These are phyloP conservation scores for Lates japonicus DNA, from an alignment of 2,797 vertebrate genomes.

Conservation along the genomic window DNA sequence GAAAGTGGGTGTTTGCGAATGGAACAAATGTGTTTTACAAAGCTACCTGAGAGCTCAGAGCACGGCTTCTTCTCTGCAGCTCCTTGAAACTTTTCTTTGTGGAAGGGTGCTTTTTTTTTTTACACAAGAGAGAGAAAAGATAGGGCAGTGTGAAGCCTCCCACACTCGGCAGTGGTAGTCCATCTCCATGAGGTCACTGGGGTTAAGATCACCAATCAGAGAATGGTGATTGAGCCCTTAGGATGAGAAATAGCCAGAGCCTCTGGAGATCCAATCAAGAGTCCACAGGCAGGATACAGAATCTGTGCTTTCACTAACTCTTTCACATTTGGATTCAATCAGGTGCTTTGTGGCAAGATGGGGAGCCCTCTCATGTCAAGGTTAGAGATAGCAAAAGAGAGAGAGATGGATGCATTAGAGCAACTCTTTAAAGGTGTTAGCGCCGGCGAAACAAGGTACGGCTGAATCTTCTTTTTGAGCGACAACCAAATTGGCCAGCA, in stretches of 20 bases:
- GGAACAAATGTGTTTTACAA: constrained; percentile 54
- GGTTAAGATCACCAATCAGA: constrained; percentile 80
- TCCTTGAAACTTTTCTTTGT: constrained; percentile 32
- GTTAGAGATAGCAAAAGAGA: constrained; percentile 39
- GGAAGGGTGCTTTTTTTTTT: neutral
- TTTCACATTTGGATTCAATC: constrained; percentile 63
- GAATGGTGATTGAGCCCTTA: constrained; percentile 70
- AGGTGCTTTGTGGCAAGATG: constrained; percentile 52
- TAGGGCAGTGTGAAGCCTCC: constrained; percentile 29
- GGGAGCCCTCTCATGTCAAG: constrained; percentile 56
- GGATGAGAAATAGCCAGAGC: constrained; percentile 57
- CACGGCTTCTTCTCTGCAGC: neutral
- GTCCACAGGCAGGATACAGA: constrained; percentile 44
- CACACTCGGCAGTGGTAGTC: constrained; percentile 34
- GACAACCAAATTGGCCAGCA: constrained; percentile 48
- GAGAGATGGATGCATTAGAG: constrained; percentile 50
- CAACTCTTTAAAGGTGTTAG: constrained; percentile 57
- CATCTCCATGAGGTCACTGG: constrained; percentile 56
- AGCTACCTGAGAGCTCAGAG: constrained; percentile 45
- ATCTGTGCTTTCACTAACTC: constrained; percentile 45
- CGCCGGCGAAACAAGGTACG: constrained; percentile 42
- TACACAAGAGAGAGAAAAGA: constrained; percentile 7
- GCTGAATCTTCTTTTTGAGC: constrained; percentile 42
- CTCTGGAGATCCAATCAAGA: constrained; percentile 71
- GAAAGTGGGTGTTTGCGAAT: constrained; percentile 54